Evolutionary conservation across 2,888 invertebrate genomes (phyloP), one percentile per base, ranked within the genome.

Genomic region (Harpalus rufipes): DNA sequence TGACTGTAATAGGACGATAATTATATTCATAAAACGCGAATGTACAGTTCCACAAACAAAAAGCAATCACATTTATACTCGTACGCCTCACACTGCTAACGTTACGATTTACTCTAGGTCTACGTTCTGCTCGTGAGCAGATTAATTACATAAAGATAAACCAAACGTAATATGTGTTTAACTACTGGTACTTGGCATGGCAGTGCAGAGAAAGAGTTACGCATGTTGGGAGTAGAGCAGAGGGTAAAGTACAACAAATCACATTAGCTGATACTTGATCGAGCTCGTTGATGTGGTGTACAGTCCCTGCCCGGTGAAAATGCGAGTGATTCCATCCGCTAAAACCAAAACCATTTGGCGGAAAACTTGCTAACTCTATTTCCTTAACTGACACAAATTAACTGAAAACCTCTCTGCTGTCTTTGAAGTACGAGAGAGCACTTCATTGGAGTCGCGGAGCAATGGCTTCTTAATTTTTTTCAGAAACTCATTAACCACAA

Each of bases 401-500:
- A 89, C 87, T 87, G 87, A 87, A 84, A 83, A 76, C 84, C 78
- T 86, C 56, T 81, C 74, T 87, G 88, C 88, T 88, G 89, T 90
- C 90, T 90, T 90, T 85, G 85, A 85, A 76, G 81, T 85, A 59
- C 25, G 61, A 44, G 74, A 78, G 14, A 78, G 78, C 59, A 78
- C 78, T 56, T 14, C 72, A 74, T 68, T 68, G 68, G 68, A 58
- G 39, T 32, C 59, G 39, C 25, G n/a, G 21, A 59, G 79, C 59
- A 61, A 80, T 80, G 80, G 80, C 80, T 80, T 80, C 80, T 80
- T 80, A 80, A 80, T 80, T 80, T 80, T 80, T 80, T 80, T 80
- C 41, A 88, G 89, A 90, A 90, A 90, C 89, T 90, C 88, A 90
- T 90, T 90, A 90, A 89, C 89, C 90, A 87, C 90, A 89, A 90